phyloP scores from a whole-genome alignment of 2,888 invertebrate genomes.

The Caenorhabditis imperialis region DNA sequence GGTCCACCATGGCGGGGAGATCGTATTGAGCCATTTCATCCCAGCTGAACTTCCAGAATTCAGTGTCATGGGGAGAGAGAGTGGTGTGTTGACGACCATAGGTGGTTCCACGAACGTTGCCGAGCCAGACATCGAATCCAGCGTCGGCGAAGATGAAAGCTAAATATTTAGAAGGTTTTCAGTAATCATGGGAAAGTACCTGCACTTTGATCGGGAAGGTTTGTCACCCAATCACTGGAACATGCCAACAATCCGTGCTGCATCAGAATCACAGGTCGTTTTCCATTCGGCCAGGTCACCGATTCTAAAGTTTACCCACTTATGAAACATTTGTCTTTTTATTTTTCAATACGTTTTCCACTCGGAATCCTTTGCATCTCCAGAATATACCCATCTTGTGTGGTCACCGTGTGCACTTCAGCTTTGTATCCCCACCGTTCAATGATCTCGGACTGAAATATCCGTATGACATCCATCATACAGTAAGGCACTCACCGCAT shows the following conservation, averaged over 20 bases:
- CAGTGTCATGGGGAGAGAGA: conserved; percentile 47
- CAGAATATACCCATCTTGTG: conserved; percentile 88
- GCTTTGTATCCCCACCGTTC: conserved; percentile 79
- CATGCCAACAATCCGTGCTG: conserved; percentile 85
- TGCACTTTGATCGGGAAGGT: conserved; percentile 65
- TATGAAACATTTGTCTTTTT: not conserved
- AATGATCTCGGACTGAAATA: conserved; percentile 65
- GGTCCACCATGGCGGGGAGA: conserved; percentile 87
- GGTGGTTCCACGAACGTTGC: conserved; percentile 68
- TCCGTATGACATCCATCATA: not conserved
- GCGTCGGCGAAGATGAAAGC: no score
- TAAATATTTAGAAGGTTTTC: not conserved
- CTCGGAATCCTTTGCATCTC: conserved; percentile 86
- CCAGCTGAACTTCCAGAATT: conserved; percentile 82
- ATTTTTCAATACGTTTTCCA: conserved; percentile 78
- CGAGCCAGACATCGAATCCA: conserved; percentile 82
- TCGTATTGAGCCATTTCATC: conserved; percentile 91
- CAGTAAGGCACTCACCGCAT: conserved; percentile 35
- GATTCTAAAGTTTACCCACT: conserved; percentile 15
- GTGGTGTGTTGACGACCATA: conserved; percentile 60
- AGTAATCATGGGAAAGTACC: no score
- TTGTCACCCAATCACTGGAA: conserved; percentile 66
- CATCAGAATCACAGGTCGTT: conserved; percentile 80
- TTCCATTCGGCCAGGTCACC: conserved; percentile 50
- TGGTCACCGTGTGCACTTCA: conserved; percentile 78